Evolutionary conservation across 2,888 invertebrate species (phyloP).

Genomic region (Bellardia bayeri): DNA sequence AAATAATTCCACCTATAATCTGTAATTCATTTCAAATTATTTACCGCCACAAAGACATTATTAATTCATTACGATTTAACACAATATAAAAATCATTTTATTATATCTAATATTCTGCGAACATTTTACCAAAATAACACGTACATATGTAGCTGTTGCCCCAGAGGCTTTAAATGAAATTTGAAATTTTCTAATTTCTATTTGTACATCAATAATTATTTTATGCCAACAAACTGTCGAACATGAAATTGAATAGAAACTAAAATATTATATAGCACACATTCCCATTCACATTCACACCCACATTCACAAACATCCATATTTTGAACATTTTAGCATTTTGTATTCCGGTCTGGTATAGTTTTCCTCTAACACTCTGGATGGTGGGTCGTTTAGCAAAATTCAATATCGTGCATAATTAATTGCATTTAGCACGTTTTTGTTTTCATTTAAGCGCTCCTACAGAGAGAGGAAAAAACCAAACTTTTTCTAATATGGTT

Average conservation of each 20-base stretch:
- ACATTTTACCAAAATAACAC: not conserved
- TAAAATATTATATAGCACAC: conserved; percentile 36
- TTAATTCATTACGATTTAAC: conserved; percentile 65
- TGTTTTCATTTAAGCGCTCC: conserved; percentile 76
- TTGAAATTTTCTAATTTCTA: conserved; percentile 76
- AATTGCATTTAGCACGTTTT: conserved; percentile 84
- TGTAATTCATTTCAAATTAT: conserved; percentile 13
- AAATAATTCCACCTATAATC: not conserved
- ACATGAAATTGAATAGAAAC: conserved; percentile 34
- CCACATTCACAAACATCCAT: conserved; percentile 20
- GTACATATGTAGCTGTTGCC: not conserved
- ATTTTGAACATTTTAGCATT: conserved; percentile 47
- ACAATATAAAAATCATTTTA: conserved; percentile 61
- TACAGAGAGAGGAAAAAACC: not conserved
- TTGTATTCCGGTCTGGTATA: conserved; percentile 51
- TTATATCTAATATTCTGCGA: conserved; percentile 26
- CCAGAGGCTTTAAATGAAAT: conserved; percentile 45
- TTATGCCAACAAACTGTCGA: conserved; percentile 12
- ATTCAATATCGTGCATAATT: conserved; percentile 84
- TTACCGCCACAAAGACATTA: conserved; percentile 45
- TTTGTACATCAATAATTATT: conserved; percentile 71
- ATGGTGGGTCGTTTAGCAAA: conserved; percentile 78
- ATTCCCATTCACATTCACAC: conserved; percentile 9
- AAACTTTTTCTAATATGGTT: conserved; percentile 6
- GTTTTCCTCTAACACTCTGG: conserved; percentile 57